Conservation (phyloP, 2,113 vertebrate species). For the Malurus melanocephalus region DNA sequence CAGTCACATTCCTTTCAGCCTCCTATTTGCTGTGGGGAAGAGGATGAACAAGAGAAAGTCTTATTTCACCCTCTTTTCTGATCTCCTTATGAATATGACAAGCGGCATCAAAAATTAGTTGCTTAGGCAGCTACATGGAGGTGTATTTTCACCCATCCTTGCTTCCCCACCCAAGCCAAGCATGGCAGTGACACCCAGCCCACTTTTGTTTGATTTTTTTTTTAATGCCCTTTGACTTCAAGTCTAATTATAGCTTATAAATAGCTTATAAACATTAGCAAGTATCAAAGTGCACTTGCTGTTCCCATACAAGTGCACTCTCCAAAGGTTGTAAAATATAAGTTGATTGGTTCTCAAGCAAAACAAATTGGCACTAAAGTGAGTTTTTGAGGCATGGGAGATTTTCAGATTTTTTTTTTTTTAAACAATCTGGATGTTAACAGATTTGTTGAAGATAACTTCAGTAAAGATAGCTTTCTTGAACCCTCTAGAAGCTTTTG, state of each 20-base stretch:
- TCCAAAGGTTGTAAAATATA: neutral
- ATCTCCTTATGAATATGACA: neutral
- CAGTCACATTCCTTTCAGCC: neutral
- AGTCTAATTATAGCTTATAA: neutral
- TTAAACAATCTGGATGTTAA: neutral
- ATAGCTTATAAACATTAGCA: neutral
- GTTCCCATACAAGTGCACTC: neutral
- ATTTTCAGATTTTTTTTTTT: conserved; percentile 36
- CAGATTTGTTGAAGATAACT: conserved; percentile 20
- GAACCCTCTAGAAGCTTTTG: conserved; percentile 41
- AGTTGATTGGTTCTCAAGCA: neutral
- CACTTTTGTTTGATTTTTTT: neutral
- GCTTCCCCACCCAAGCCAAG: neutral
- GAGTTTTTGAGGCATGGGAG: neutral
- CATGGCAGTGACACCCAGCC: neutral
- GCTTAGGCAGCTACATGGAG: neutral
- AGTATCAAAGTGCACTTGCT: neutral
- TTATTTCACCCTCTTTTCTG: neutral
- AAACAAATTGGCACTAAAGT: neutral
- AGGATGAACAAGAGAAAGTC: neutral
- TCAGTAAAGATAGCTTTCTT: conserved; percentile 34
- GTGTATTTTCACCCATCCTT: neutral
- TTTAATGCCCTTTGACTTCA: neutral
- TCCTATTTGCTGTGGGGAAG: neutral
- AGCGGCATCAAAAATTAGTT: neutral